Percentiles rank a stretch among this genome's conserved stretches.
Evolutionary conservation across 1,140 invertebrate genomes (phyloP).

Genomic region (Bombus waltoni): DNA sequence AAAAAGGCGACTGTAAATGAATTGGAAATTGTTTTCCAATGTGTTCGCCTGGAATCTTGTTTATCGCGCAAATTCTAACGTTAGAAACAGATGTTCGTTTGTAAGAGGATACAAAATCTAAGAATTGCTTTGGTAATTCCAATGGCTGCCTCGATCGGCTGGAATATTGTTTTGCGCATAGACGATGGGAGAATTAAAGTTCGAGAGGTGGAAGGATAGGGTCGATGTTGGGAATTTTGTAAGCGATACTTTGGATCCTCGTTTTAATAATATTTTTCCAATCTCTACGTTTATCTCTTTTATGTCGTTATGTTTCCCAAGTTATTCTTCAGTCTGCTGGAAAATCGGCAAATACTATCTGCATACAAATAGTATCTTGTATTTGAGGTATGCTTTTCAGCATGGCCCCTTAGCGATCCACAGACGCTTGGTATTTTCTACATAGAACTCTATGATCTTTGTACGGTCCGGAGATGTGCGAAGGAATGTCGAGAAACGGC

Average conservation of each 20-base stretch:
- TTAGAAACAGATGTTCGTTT: too few species aligned
- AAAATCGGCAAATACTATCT: conserved; percentile 30
- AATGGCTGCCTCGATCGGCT: too few species aligned
- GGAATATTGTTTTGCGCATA: background rate
- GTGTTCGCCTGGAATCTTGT: too few species aligned
- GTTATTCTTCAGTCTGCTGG: background rate
- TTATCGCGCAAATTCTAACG: background rate
- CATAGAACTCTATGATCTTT: conserved; percentile 44
- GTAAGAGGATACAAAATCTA: too few species aligned
- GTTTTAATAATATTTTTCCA: background rate
- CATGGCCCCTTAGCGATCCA: conserved; percentile 17
- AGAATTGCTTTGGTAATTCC: background rate
- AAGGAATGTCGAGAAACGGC: conserved; percentile 37
- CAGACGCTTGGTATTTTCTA: conserved; percentile 51
- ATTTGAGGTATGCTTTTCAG: conserved; percentile 39
- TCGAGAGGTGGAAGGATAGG: background rate
- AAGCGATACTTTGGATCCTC: background rate
- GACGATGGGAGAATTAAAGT: background rate
- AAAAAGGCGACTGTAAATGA: background rate
- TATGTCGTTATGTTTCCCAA: too few species aligned
- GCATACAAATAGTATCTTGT: conserved; percentile 33
- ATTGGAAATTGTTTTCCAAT: background rate
- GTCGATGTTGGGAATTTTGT: background rate
- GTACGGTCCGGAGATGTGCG: conserved; percentile 15
- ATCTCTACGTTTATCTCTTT: background rate